Conservation (phyloP, 2,113 vertebrate species). For the Dipodomys merriami region DNA sequence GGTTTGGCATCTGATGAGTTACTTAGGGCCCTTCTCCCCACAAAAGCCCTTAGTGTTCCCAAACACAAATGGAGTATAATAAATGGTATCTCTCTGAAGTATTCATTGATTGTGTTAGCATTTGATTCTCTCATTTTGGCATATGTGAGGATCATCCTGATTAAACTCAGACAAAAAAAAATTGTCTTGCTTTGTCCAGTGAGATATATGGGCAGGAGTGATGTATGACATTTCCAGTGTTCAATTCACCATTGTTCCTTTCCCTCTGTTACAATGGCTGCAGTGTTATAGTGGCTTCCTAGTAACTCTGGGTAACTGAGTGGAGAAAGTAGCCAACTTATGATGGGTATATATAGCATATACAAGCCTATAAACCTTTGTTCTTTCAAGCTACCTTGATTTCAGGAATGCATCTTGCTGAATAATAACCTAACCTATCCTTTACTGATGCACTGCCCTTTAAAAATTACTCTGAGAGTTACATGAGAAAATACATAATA, state of each 20-base stretch:
- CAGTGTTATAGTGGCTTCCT: neutral
- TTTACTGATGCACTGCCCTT: neutral
- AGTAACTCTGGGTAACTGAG: neutral
- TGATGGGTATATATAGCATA: neutral
- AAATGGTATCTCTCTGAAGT: neutral
- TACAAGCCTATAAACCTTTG: slow-evolving; percentile 10
- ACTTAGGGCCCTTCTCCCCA: neutral
- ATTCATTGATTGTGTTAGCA: neutral
- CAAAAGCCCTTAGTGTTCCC: neutral
- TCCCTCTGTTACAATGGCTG: neutral
- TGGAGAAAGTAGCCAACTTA: neutral
- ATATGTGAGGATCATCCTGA: neutral
- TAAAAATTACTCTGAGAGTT: slow-evolving; percentile 4
- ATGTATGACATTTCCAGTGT: neutral
- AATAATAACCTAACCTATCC: slow-evolving; percentile 19
- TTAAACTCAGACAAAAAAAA: neutral
- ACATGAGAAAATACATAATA: slow-evolving; percentile 26
- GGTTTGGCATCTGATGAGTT: neutral
- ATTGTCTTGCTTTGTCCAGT: neutral
- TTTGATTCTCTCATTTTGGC: neutral
- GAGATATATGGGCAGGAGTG: neutral
- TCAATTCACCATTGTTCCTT: neutral
- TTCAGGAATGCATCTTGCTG: neutral
- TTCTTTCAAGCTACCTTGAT: neutral
- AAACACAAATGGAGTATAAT: neutral